Evolutionary conservation across 2,888 invertebrate genomes (phyloP).

Genomic region (Theristus sp.): DNA sequence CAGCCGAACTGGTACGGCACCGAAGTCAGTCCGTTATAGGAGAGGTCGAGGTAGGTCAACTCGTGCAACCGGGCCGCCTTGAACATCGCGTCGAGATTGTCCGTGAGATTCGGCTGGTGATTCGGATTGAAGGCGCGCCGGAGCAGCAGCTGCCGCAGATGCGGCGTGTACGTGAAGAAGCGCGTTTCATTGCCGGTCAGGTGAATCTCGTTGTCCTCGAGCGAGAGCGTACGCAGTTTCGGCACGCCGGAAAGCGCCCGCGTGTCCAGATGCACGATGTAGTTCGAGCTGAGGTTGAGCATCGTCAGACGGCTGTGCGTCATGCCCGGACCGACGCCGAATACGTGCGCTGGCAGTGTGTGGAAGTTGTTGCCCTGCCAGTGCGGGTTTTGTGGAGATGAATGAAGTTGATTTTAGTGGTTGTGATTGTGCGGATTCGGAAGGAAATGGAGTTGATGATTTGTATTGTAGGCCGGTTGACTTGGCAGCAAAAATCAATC

Average conservation of each 20-base stretch:
- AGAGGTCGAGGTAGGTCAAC: background rate
- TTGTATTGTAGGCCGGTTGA: no score
- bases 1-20: background rate
- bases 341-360: background rate
- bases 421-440: no score
- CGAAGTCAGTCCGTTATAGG: background rate
- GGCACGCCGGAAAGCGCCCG: background rate
- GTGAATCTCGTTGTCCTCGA: background rate
- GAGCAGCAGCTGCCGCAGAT: background rate
- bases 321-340: background rate
- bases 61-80: background rate
- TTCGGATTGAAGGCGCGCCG: background rate
- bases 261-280: background rate
- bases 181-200: background rate
- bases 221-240: background rate
- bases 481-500: no score
- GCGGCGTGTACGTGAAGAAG: background rate
- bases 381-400: no score
- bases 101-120: background rate
- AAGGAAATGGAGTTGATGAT: no score
- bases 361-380: slow-evolving; percentile 4
- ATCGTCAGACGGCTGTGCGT: background rate
- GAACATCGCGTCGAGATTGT: background rate
- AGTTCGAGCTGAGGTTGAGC: background rate
- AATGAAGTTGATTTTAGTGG: no score